Percentiles rank a stretch among this genome's conserved stretches.
phyloP scores from a whole-genome alignment of 2,113 vertebrate genomes.

The Pelecanoides urinatrix region DNA sequence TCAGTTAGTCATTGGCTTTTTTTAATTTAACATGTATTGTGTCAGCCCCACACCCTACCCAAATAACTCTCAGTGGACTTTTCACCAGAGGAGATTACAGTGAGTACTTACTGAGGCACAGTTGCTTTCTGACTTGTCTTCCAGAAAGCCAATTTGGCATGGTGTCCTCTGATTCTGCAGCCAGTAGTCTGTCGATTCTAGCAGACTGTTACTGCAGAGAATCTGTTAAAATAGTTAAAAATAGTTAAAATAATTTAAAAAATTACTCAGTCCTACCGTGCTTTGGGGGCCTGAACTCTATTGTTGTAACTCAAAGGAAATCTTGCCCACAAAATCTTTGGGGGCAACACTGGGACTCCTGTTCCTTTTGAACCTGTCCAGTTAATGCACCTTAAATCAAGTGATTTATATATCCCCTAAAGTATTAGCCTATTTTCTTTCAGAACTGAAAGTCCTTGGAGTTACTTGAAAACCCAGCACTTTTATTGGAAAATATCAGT shows the following conservation, averaged over 20 bases:
- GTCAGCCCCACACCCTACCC: background rate
- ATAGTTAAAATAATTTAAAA: background rate
- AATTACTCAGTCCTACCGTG: background rate
- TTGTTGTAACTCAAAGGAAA: background rate
- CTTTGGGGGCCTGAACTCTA: background rate
- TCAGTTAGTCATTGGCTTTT: background rate
- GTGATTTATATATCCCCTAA: background rate
- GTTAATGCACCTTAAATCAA: background rate
- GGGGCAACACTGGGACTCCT: background rate
- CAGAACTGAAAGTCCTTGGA: background rate
- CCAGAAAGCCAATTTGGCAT: slow-evolving; percentile 87
- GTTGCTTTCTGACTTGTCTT: slow-evolving; percentile 83
- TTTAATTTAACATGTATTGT: background rate
- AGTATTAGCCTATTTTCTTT: background rate
- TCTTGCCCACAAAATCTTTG: background rate
- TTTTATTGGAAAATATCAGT: background rate
- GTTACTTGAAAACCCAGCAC: background rate
- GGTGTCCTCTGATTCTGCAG: slow-evolving; percentile 88
- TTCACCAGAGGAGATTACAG: background rate
- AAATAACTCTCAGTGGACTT: background rate
- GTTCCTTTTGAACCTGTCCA: background rate
- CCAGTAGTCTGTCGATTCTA: slow-evolving; percentile 96
- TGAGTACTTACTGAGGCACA: slow-evolving; percentile 87
- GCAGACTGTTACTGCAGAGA: slow-evolving; percentile 86
- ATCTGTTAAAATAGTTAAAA: slow-evolving; percentile 79